Conservation (phyloP, 2,888 invertebrate genomes). For the Leptura quadrifasciata region DNA sequence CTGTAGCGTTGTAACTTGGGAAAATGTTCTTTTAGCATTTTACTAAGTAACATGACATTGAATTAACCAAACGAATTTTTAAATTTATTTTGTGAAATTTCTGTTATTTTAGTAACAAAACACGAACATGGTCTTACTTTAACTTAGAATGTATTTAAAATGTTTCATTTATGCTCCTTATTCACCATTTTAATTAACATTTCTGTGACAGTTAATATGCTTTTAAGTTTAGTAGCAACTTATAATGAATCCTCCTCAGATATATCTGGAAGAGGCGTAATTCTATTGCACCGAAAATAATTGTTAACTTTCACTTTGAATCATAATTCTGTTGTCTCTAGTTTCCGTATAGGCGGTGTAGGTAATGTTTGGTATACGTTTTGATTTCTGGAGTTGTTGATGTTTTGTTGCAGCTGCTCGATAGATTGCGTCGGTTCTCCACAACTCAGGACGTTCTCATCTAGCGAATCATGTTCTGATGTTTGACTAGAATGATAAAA, state of each 20-base stretch:
- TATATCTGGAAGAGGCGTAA: conserved; percentile 46
- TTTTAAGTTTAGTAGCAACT: neutral
- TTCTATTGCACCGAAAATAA: conserved; percentile 44
- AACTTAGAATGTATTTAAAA: too few species aligned
- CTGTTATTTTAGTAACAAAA: too few species aligned
- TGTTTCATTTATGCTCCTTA: too few species aligned
- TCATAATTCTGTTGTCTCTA: conserved; percentile 88
- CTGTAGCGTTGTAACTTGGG: too few species aligned
- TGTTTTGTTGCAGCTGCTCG: conserved; percentile 75
- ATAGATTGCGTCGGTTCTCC: conserved; percentile 73
- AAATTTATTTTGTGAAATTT: too few species aligned
- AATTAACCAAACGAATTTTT: too few species aligned
- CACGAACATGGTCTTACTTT: too few species aligned
- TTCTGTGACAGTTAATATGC: too few species aligned
- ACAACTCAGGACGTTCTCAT: conserved; percentile 85
- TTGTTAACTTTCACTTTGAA: conserved; percentile 54
- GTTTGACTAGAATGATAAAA: conserved; percentile 74
- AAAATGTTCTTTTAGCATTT: too few species aligned
- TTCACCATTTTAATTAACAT: too few species aligned
- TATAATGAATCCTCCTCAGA: conserved; percentile 40
- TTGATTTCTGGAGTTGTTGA: conserved; percentile 76
- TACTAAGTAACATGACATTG: too few species aligned
- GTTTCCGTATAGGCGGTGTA: conserved; percentile 75
- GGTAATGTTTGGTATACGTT: conserved; percentile 82
- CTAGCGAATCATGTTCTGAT: conserved; percentile 87